These are phyloP conservation scores for Sarcophaga bullata DNA, from an alignment of 1,140 invertebrate genomes.

Conservation along the genomic window DNA sequence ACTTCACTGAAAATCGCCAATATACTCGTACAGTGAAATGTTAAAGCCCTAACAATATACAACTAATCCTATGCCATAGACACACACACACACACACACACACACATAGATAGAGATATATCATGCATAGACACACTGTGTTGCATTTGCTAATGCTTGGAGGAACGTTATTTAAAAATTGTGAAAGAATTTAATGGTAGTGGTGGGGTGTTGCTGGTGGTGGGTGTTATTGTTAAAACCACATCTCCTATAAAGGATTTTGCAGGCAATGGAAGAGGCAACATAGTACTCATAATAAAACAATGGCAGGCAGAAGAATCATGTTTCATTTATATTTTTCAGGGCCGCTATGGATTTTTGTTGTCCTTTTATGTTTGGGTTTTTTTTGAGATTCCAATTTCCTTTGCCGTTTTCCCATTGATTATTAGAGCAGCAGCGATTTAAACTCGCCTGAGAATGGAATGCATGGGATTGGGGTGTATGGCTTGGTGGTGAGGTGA, in stretches of 20 bases:
- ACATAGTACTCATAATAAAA: not conserved
- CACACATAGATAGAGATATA: not conserved
- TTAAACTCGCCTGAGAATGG: conserved; percentile 40
- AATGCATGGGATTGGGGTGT: too few relatives aligned
- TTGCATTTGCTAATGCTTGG: not conserved
- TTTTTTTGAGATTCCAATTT: not conserved
- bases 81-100: not conserved
- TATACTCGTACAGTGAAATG: not conserved
- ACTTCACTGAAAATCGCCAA: not conserved
- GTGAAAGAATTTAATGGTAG: not conserved
- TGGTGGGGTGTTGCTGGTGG: not conserved
- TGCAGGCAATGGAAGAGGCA: not conserved
- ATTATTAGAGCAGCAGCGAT: conserved; percentile 39
- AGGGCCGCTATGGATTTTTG: not conserved
- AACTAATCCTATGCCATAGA: too few relatives aligned
- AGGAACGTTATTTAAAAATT: conserved; percentile 3
- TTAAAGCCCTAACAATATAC: not conserved
- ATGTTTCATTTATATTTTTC: not conserved
- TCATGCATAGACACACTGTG: not conserved
- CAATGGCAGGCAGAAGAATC: not conserved
- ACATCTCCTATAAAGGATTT: not conserved
- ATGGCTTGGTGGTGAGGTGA: too few relatives aligned
- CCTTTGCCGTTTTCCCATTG: not conserved
- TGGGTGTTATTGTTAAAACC: conserved; percentile 11
- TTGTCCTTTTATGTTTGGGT: not conserved